These are phyloP conservation scores for Tiaroga cobitis DNA, from an alignment of 2,797 vertebrate genomes.

Conservation along the genomic window DNA sequence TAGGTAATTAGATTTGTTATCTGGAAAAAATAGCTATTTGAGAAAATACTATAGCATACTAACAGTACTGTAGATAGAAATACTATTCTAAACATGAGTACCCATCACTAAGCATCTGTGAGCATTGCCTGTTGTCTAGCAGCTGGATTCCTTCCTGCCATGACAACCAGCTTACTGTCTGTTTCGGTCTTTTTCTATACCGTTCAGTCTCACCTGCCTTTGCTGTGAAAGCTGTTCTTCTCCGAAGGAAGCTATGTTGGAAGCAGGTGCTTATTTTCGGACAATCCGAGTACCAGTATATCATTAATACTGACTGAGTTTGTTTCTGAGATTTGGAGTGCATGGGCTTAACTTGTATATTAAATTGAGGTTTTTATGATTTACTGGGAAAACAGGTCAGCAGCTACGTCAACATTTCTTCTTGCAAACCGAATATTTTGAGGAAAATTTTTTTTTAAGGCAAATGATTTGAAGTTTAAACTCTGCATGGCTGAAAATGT, in stretches of 20 bases:
- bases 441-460: background rate
- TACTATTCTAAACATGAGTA: background rate
- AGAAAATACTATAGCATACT: background rate
- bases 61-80: background rate
- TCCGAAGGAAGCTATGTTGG: background rate
- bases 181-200: background rate
- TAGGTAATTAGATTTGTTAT: background rate
- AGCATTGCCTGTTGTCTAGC: background rate
- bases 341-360: background rate
- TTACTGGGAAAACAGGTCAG: background rate
- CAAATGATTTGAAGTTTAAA: conserved; percentile 37
- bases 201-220: background rate
- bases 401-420: background rate
- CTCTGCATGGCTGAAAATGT: conserved; percentile 47
- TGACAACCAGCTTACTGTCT: background rate
- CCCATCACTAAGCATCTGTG: background rate
- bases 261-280: background rate
- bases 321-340: background rate
- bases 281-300: background rate
- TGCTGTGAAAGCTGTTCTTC: background rate
- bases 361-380: background rate
- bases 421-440: too few species aligned
- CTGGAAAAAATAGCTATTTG: background rate
- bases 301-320: background rate
- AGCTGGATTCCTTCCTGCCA: conserved; percentile 7